Evolutionary conservation across 1,140 invertebrate species (phyloP), one percentile per base, ranked within the genome.

Genomic region (Conus betulinus): DNA sequence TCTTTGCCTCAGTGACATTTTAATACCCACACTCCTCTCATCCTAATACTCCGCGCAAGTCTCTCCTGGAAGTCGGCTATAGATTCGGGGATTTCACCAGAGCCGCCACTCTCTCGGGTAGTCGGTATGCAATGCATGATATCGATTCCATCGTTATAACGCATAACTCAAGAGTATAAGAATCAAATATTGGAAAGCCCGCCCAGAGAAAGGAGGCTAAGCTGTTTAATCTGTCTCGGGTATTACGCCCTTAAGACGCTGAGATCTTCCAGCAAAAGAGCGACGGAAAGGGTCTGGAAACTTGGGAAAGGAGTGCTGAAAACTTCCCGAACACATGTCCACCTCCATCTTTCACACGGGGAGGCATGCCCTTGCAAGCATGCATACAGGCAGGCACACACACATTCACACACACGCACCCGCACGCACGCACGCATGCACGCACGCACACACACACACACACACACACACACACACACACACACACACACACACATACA

Each of bases 401-500:
- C 82, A 83, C 82, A 55, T 17, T 53, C 82, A 55, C 82, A 52
- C 82, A 55, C 52, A 83, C 82, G 15, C 82, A 83, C 82, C 2
- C 82, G 8, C n/a, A 20, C 52, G 52, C 20, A 10, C 52, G n/a
- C 52, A 55, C 51, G 15, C 52, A 20, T 1, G n/a, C 52, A 55
- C 82, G 23, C 82, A 83, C 82, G 23, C 82, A 83, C 82, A 55
- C 39, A 83, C 82, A 55, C 82, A 52, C 52, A 55, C 82, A 83
- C 82, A 55, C 52, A 83, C 82, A 55, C 82, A 52, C 82, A 55
- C 52, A 83, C 82, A 55, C 82, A 83, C 82, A n/a, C 82, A n/a
- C n/a, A n/a, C 55, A 55, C 82, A 51, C 79, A 82, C 79, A 52
- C 39, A 52, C 39, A 82, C 27, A 51, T 27, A 82, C 27, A 82